These are phyloP conservation scores for Halcyon smyrnensis DNA, from an alignment of 2,797 vertebrate species.

Conservation along the genomic window DNA sequence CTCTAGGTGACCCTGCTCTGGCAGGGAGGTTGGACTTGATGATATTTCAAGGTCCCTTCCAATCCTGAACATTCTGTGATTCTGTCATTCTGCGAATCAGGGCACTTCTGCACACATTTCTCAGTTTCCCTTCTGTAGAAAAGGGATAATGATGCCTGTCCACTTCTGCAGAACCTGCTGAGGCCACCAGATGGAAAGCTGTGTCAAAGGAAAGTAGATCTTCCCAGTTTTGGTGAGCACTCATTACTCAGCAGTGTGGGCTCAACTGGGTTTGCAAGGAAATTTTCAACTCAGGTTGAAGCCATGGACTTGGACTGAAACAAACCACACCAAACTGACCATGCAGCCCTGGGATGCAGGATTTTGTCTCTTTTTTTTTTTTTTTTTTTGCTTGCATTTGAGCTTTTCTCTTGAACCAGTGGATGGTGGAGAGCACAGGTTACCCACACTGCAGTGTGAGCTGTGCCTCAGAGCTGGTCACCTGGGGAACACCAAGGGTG, in stretches of 20 bases:
- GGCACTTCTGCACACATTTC: neutral
- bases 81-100: no score
- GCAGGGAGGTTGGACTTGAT: no score
- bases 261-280: neutral
- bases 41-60: no score
- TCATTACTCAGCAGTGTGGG: neutral
- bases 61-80: no score
- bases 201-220: neutral
- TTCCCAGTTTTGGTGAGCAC: neutral
- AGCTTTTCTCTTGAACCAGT: rapidly evolving
- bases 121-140: neutral
- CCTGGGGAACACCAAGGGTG: neutral
- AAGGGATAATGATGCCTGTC: neutral
- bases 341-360: neutral
- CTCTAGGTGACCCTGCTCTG: no score
- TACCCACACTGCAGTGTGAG: neutral
- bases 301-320: neutral
- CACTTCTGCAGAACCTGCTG: rapidly evolving
- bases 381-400: neutral
- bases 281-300: neutral
- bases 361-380: neutral
- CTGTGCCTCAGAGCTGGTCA: neutral
- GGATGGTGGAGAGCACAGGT: neutral
- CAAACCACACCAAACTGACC: neutral
- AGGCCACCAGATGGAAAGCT: neutral